A percentile compares a stretch with the other conserved stretches of the same genome.
phyloP scores from a whole-genome alignment of 2,113 vertebrate genomes.

The Meriones unguiculatus region DNA sequence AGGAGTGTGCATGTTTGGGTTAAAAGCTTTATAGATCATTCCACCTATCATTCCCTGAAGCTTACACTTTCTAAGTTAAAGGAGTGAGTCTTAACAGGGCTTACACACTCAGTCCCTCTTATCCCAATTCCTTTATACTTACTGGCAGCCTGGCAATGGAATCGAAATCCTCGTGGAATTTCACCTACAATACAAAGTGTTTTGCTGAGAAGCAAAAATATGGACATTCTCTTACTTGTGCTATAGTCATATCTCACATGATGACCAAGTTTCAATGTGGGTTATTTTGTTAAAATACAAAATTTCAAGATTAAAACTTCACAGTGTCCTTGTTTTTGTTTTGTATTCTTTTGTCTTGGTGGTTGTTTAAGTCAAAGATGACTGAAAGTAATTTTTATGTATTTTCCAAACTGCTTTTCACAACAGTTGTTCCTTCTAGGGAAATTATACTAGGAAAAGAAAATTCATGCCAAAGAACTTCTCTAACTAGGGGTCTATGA shows the following conservation, averaged over 20 bases:
- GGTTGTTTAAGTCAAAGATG: not conserved
- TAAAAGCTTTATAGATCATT: not conserved
- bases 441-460: not conserved
- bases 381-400: not conserved
- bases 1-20: not conserved
- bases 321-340: not conserved
- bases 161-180: slow-evolving; percentile 90
- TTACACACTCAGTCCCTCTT: not conserved
- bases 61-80: not conserved
- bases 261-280: not conserved
- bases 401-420: not conserved
- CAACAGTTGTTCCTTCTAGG: not conserved
- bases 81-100: not conserved
- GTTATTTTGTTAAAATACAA: not conserved
- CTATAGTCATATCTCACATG: not conserved
- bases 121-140: slow-evolving; percentile 70
- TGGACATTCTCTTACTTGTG: not conserved
- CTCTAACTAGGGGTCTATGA: not conserved
- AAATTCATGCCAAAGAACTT: not conserved
- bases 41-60: not conserved
- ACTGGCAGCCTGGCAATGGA: slow-evolving; percentile 90
- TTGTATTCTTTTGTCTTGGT: not conserved
- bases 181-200: slow-evolving; percentile 83
- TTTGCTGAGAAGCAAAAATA: slow-evolving; percentile 14
- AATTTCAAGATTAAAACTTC: not conserved